These are phyloP conservation scores for Illadopsis cleaveri DNA, from an alignment of 2,113 vertebrate species.

Conservation along the genomic window DNA sequence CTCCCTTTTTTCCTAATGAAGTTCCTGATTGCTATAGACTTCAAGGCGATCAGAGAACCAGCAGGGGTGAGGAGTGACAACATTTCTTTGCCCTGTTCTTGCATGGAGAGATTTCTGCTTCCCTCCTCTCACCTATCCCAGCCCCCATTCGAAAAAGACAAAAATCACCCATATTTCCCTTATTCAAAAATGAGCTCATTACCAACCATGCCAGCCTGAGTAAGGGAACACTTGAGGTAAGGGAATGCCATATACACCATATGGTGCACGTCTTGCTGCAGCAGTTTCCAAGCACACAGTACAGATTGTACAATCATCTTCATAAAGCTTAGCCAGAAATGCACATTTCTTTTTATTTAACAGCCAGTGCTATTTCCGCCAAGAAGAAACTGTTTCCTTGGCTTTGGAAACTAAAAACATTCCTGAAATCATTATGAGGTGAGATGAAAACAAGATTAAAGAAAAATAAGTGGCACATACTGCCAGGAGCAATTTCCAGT, in stretches of 20 bases:
- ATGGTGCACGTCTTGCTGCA: not conserved
- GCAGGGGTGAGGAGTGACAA: not conserved
- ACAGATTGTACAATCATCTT: constrained; percentile 34
- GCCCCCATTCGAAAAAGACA: rapidly evolving
- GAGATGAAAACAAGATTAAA: constrained; percentile 53
- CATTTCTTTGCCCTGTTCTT: not conserved
- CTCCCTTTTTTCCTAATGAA: not conserved
- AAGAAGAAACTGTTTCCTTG: constrained; percentile 25
- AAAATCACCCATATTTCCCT: not conserved
- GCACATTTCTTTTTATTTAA: constrained; percentile 38
- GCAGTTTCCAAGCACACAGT: not conserved
- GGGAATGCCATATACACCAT: not conserved
- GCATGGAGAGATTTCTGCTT: not conserved
- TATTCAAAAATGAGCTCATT: not conserved
- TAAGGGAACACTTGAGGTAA: constrained; percentile 9
- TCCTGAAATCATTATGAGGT: constrained; percentile 43
- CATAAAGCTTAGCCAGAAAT: constrained; percentile 6
- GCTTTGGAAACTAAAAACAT: constrained; percentile 54
- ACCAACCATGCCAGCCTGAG: not conserved
- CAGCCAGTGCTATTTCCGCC: not conserved
- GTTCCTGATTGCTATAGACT: not conserved
- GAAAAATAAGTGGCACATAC: not conserved
- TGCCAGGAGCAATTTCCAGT: not conserved
- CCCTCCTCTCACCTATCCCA: rapidly evolving
- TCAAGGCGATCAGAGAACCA: not conserved